Percentiles rank a stretch among this genome's conserved stretches.
phyloP scores from a whole-genome alignment of 2,113 vertebrate genomes.

The Oreochromis niloticus region DNA sequence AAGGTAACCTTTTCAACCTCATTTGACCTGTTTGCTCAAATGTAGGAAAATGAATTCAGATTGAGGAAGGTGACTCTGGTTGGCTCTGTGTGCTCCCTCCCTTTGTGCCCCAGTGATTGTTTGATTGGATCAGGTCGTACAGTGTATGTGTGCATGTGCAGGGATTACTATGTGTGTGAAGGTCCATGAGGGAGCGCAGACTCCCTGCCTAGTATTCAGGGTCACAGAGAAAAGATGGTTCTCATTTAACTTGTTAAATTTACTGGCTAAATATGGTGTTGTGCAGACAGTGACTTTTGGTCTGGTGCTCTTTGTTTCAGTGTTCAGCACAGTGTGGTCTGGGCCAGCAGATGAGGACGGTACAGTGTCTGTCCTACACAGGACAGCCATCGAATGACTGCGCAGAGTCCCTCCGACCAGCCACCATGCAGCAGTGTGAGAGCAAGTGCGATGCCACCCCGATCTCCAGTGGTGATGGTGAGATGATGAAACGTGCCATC shows the following conservation, averaged over 20 bases:
- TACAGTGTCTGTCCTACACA: slow-evolving; percentile 94
- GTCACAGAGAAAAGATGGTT: not conserved
- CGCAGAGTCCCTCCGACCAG: slow-evolving; percentile 80
- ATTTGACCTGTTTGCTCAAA: not conserved
- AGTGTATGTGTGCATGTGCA: not conserved
- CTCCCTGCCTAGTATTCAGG: not conserved
- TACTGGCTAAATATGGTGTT: not conserved
- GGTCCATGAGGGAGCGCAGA: not conserved
- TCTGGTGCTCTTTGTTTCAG: slow-evolving; percentile 60
- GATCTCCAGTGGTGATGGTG: slow-evolving; percentile 88
- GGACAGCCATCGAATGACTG: slow-evolving; percentile 92
- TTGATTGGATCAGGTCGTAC: slow-evolving; percentile 32
- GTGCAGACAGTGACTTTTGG: not conserved
- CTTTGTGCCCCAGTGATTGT: not conserved
- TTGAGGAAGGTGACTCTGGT: slow-evolving; percentile 1
- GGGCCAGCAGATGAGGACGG: slow-evolving; percentile 92
- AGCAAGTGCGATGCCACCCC: slow-evolving; percentile 95
- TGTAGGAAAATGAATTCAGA: not conserved
- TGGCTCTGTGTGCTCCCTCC: not conserved
- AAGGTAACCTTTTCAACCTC: not conserved
- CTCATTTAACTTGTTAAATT: not conserved
- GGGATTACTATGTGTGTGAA: not conserved
- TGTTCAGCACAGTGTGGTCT: slow-evolving; percentile 96
- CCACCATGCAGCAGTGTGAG: slow-evolving; percentile 94
- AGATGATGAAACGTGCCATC: slow-evolving; percentile 27